Conservation (phyloP, 2,797 vertebrate species). For the Spinus pinus region DNA sequence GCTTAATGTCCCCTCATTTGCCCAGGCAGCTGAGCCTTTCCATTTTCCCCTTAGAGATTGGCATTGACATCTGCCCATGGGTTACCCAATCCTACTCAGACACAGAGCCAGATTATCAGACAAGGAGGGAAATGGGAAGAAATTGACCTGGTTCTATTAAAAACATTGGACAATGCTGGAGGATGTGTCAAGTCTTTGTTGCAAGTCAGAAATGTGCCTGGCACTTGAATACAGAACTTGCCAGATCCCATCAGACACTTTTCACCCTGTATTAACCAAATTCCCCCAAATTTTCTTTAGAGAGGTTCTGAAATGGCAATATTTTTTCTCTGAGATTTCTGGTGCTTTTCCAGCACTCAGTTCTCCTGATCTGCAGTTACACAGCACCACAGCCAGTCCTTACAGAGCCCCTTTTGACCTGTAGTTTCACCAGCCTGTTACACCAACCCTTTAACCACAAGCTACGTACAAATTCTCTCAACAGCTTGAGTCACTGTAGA, state of each 20-base stretch:
- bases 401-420: neutral
- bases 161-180: accelerated
- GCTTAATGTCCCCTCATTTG: conserved; percentile 35
- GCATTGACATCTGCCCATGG: neutral
- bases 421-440: neutral
- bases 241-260: neutral
- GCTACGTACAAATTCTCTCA: neutral
- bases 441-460: neutral
- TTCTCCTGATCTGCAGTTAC: neutral
- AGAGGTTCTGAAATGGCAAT: neutral
- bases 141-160: neutral
- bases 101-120: neutral
- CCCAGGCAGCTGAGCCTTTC: conserved; percentile 34
- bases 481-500: conserved; percentile 17
- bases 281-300: neutral
- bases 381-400: neutral
- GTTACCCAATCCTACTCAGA: neutral
- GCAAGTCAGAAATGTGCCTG: neutral
- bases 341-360: neutral
- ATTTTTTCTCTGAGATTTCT: neutral
- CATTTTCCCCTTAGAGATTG: neutral
- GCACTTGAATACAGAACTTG: neutral
- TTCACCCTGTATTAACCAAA: neutral
- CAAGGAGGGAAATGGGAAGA: neutral
- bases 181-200: neutral